Evolutionary conservation across 1,140 invertebrate species (phyloP), one percentile per base, ranked within the genome.

Genomic region (Ectropis grisescens): DNA sequence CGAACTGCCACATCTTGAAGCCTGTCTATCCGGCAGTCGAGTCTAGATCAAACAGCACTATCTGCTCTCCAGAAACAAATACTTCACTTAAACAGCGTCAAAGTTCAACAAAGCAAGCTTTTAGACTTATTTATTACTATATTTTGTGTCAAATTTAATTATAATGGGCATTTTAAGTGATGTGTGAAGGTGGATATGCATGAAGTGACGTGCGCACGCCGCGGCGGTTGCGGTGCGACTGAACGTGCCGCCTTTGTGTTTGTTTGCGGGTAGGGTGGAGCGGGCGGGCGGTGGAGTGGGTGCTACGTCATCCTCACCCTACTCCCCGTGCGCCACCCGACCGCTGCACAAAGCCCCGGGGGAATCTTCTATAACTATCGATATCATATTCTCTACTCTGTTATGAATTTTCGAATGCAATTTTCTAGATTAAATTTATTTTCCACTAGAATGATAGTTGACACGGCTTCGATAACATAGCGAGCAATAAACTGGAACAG

Each of bases 1-100:
- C 84, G 35, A 82, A 80, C 53, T 82, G 78, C 83, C 84, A 86
- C 80, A 84, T 82, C 29, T 46, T 53, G 37, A 24, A 41, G 2
- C 12, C 27, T 37, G n/a, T n/a, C n/a, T n/a, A n/a, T n/a, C n/a
- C n/a, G n/a, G n/a, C n/a, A n/a, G n/a, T n/a, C n/a, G n/a, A n/a
- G n/a, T n/a, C n/a, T n/a, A n/a, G n/a, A n/a, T n/a, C n/a, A n/a
- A n/a, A 19, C 16, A 8, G 8, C 3, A 19, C 16, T 19, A 19
- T 19, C 16, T 4, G 16, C 16, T 4, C 16, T 19, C 8, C 16
- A 19, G 16, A n/a, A n/a, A n/a, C n/a, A n/a, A n/a, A n/a, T n/a
- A n/a, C n/a, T n/a, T n/a, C n/a, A n/a, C n/a, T n/a, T n/a, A n/a
- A n/a, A n/a, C n/a, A n/a, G n/a, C n/a, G n/a, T n/a, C n/a, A n/a